These are phyloP conservation scores for Sphyrna mokarran DNA, from an alignment of 2,113 vertebrate genomes.

Conservation along the genomic window DNA sequence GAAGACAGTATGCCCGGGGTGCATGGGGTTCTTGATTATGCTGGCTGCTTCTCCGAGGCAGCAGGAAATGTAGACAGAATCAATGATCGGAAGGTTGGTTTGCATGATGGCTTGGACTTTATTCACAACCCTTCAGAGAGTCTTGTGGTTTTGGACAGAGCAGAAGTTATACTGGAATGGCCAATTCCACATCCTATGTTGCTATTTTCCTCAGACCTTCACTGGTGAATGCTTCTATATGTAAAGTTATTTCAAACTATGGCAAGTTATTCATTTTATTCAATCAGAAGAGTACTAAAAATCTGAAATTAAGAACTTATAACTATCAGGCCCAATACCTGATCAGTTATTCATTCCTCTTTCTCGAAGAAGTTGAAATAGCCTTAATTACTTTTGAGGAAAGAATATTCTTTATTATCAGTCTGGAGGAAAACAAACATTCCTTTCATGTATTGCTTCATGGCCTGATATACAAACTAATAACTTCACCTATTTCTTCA, in stretches of 20 bases:
- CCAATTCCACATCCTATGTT: no score
- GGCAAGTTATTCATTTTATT: conserved; percentile 4
- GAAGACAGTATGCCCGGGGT: no score
- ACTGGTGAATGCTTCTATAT: background rate
- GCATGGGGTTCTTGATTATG: no score
- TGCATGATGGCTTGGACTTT: no score
- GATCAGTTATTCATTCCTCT: background rate
- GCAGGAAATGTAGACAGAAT: no score
- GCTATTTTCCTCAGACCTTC: background rate
- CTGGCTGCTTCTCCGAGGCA: no score
- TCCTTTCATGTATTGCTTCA: background rate
- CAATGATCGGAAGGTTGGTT: no score
- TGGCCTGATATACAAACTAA: background rate
- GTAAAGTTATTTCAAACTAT: background rate
- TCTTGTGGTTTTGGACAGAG: no score
- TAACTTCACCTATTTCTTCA: background rate
- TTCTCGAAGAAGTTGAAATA: background rate
- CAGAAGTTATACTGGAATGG: no score
- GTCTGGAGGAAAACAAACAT: background rate
- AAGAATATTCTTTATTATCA: background rate
- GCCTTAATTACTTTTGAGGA: background rate
- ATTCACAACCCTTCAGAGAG: no score
- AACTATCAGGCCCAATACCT: background rate
- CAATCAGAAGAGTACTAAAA: background rate
- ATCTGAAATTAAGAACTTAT: background rate